phyloP scores from a whole-genome alignment of 2,113 vertebrate genomes.

The Datnioides undecimradiatus region DNA sequence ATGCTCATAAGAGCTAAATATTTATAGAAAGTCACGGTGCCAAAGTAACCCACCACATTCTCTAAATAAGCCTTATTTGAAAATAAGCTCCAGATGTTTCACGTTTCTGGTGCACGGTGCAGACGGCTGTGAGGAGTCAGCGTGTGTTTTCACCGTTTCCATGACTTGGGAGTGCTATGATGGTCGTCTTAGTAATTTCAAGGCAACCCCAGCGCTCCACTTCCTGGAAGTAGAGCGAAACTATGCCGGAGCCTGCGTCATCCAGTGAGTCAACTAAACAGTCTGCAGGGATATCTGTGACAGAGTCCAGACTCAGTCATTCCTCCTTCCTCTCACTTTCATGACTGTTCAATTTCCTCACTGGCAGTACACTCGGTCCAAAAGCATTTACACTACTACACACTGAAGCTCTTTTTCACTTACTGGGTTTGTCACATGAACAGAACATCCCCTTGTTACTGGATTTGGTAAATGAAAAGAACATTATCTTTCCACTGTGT shows the following conservation, averaged over 20 bases:
- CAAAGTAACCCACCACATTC: constrained; percentile 82
- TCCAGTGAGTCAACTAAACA: constrained; percentile 79
- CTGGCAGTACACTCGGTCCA: constrained; percentile 46
- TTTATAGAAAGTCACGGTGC: constrained; percentile 71
- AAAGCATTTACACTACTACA: constrained; percentile 30
- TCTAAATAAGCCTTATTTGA: constrained; percentile 70
- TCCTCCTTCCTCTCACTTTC: constrained; percentile 64
- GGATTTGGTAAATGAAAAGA: constrained; percentile 12
- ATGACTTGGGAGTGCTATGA: constrained; percentile 68
- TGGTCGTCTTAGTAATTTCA: constrained; percentile 67
- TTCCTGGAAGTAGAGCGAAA: constrained; percentile 77
- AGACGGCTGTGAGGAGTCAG: constrained; percentile 50
- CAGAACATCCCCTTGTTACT: not conserved
- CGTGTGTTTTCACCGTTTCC: constrained; percentile 77
- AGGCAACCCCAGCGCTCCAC: constrained; percentile 69
- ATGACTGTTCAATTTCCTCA: constrained; percentile 69
- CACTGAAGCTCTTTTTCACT: constrained; percentile 25
- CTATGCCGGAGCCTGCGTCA: constrained; percentile 78
- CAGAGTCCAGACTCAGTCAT: constrained; percentile 73
- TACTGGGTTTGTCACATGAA: constrained; percentile 16
- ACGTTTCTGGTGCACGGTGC: constrained; percentile 42
- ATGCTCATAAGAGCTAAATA: constrained; percentile 74
- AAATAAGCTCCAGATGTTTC: constrained; percentile 77
- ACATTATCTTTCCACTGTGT: constrained; percentile 2
- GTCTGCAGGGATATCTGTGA: constrained; percentile 74